Evolutionary conservation across 2,797 vertebrate species (phyloP).

Genomic region (Sebastes cheni): DNA sequence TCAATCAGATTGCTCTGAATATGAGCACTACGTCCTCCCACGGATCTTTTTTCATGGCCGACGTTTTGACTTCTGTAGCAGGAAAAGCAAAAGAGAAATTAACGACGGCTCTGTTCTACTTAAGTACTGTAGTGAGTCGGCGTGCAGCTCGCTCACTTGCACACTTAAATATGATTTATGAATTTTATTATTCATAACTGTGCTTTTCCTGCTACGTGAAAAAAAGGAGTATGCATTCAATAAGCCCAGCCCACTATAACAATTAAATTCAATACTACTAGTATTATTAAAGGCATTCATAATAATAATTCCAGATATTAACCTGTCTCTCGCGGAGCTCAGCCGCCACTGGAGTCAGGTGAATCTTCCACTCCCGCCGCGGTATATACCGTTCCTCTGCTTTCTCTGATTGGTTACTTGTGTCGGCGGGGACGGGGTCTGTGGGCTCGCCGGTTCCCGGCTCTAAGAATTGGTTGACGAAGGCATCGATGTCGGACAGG

Average conservation of each 20-base stretch:
- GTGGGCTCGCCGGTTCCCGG: constrained; percentile 83
- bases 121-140: background rate
- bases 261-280: background rate
- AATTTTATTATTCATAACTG: background rate
- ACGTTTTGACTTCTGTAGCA: background rate
- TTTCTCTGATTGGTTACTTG: constrained; percentile 80
- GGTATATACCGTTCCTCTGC: constrained; percentile 84
- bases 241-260: background rate
- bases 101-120: background rate
- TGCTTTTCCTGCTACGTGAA: background rate
- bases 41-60: background rate
- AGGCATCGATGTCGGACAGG: constrained; percentile 86
- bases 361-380: constrained; percentile 91
- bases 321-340: constrained; percentile 82
- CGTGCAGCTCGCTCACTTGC: background rate
- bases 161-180: background rate
- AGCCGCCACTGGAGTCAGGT: constrained; percentile 78
- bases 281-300: background rate
- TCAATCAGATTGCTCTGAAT: too few relatives aligned
- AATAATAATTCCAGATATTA: background rate
- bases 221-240: background rate
- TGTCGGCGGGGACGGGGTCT: constrained; percentile 58
- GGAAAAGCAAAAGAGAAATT: background rate
- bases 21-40: too few relatives aligned
- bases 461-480: constrained; percentile 88